Evolutionary conservation across 2,113 vertebrate genomes (phyloP).

Genomic region (Opisthocomus hoazin): DNA sequence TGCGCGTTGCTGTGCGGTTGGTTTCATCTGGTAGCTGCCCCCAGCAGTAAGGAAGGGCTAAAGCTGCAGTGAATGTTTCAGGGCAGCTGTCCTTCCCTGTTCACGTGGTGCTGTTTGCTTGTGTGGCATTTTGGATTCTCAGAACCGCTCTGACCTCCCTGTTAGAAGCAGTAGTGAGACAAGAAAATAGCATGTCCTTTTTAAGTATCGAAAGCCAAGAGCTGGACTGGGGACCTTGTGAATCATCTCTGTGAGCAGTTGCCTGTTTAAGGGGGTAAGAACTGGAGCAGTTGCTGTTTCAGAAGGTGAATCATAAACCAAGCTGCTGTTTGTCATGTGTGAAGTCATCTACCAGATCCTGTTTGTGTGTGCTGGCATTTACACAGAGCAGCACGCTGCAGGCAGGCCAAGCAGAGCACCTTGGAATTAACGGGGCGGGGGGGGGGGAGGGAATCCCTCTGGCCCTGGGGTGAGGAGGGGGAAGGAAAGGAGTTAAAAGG

Average conservation of each 20-base stretch:
- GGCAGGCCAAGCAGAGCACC: not conserved
- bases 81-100: not conserved
- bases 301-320: not conserved
- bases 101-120: not conserved
- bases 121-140: not conserved
- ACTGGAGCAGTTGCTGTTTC: not conserved
- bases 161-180: not conserved
- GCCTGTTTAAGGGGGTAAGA: not conserved
- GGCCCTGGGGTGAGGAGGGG: not conserved
- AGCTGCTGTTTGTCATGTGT: not conserved
- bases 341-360: not conserved
- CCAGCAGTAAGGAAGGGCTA: not conserved
- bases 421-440: not conserved
- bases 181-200: conserved; percentile 3
- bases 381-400: not conserved
- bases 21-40: not conserved
- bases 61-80: not conserved
- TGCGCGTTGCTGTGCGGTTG: not conserved
- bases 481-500: not conserved
- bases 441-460: not conserved
- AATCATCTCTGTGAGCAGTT: not conserved
- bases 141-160: not conserved
- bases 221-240: not conserved
- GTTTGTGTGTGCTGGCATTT: not conserved
- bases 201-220: not conserved